Evolutionary conservation across 35 echinoderm and acorn worm species (phyloP).

Genomic region (Lytechinus variegatus): DNA sequence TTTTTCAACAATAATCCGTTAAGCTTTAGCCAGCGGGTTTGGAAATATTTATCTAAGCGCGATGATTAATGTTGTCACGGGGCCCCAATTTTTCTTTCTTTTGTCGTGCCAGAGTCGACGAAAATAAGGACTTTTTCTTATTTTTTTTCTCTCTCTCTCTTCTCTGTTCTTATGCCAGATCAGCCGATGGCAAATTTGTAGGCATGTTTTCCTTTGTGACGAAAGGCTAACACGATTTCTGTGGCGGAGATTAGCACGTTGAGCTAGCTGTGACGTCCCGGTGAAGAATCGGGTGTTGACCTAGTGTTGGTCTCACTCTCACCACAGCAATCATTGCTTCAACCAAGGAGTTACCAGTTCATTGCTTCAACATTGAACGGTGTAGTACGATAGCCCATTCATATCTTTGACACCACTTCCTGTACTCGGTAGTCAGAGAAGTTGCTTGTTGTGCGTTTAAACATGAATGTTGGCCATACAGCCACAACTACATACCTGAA

Average conservation of each 20-base stretch:
- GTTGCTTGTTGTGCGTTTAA: background rate
- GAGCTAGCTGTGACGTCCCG: background rate
- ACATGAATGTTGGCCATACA: background rate
- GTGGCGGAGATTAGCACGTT: slow-evolving; percentile 42
- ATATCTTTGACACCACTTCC: background rate
- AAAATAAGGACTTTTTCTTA: background rate
- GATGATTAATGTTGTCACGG: slow-evolving; percentile 56
- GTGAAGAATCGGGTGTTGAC: slow-evolving; percentile 12
- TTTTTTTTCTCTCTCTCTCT: background rate
- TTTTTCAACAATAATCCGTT: slow-evolving; percentile 56
- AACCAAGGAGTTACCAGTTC: no score
- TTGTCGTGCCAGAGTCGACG: background rate
- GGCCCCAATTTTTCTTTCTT: slow-evolving; percentile 8
- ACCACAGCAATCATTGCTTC: background rate
- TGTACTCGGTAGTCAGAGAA: background rate
- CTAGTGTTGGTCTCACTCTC: background rate
- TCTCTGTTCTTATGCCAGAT: background rate
- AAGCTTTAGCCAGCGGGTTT: slow-evolving; percentile 42
- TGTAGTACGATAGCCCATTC: background rate
- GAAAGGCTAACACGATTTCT: slow-evolving; percentile 57
- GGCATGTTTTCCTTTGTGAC: slow-evolving; percentile 55
- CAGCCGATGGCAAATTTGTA: slow-evolving; percentile 25
- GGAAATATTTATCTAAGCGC: slow-evolving; percentile 56
- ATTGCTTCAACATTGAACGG: background rate
- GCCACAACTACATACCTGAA: background rate